A percentile compares a stretch with the other conserved stretches of the same genome.
phyloP scores from a whole-genome alignment of 2,797 vertebrate species.

The Myotis pilosus region DNA sequence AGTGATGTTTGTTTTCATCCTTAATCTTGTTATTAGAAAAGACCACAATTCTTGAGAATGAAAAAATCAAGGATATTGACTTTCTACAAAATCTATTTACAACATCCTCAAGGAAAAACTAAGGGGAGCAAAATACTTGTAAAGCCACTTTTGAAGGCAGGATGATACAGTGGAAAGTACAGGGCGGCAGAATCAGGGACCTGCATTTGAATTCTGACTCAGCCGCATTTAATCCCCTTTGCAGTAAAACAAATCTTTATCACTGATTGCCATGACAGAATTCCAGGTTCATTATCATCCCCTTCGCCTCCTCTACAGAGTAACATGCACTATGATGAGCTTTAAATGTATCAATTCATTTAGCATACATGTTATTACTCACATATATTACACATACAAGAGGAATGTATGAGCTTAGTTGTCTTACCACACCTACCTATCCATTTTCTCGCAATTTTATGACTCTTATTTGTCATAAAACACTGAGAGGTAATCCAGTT shows the following conservation, averaged over 20 bases:
- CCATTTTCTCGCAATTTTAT: constrained; percentile 20
- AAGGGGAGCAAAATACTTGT: background rate
- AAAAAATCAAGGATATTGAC: constrained; percentile 26
- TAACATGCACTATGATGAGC: background rate
- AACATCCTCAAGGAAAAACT: constrained; percentile 47
- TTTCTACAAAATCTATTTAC: constrained; percentile 41
- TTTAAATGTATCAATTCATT: background rate
- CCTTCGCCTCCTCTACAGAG: background rate
- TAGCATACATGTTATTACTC: constrained; percentile 31
- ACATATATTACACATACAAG: background rate
- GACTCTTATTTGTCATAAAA: constrained; percentile 36
- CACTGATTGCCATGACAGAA: constrained; percentile 3
- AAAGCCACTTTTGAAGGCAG: constrained; percentile 19
- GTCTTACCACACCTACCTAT: constrained; percentile 38
- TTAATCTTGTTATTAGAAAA: constrained; percentile 40
- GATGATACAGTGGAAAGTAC: background rate
- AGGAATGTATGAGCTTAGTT: constrained; percentile 10
- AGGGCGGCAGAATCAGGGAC: background rate
- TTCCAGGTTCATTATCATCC: background rate
- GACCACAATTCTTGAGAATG: constrained; percentile 11
- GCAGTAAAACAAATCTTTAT: constrained; percentile 33
- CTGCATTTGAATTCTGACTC: constrained; percentile 7
- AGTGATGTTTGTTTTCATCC: background rate
- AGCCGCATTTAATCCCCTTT: background rate
- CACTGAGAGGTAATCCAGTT: background rate